Conservation (phyloP, 2,797 vertebrate genomes). For the Enteromius viviparus region DNA sequence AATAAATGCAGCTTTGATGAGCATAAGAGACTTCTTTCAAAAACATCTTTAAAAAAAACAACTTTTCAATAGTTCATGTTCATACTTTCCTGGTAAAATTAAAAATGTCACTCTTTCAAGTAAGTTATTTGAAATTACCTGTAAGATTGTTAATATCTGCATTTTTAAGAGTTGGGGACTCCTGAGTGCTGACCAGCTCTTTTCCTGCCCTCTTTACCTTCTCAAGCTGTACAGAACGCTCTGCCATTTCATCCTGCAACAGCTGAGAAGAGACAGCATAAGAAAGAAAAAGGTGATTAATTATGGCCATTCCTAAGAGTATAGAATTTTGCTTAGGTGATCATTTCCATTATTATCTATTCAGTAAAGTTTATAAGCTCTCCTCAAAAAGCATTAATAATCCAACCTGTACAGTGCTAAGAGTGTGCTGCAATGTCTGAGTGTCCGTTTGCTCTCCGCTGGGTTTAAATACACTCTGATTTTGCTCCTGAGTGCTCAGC, state of each 20-base stretch:
- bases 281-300: slow-evolving; percentile 8
- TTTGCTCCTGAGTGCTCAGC: slow-evolving; percentile 86
- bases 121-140: slow-evolving; percentile 75
- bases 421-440: slow-evolving; percentile 82
- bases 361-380: background rate
- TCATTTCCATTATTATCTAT: background rate
- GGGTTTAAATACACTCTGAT: slow-evolving; percentile 75
- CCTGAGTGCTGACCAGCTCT: slow-evolving; percentile 84
- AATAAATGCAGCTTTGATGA: background rate
- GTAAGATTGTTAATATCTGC: slow-evolving; percentile 81
- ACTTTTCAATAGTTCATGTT: background rate
- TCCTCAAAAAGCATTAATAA: background rate
- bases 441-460: slow-evolving; percentile 84
- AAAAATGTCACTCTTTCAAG: background rate
- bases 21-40: background rate
- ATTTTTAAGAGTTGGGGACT: slow-evolving; percentile 83
- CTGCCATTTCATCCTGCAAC: slow-evolving; percentile 90
- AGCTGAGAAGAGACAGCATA: slow-evolving; percentile 71
- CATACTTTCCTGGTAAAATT: background rate
- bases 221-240: slow-evolving; percentile 89
- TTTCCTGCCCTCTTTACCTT: slow-evolving; percentile 87
- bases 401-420: slow-evolving; percentile 85
- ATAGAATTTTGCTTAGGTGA: background rate
- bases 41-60: background rate
- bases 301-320: background rate